Base-by-base conservation (phyloP, 2,888 invertebrate species). In the Bombylius discolor region DNA sequence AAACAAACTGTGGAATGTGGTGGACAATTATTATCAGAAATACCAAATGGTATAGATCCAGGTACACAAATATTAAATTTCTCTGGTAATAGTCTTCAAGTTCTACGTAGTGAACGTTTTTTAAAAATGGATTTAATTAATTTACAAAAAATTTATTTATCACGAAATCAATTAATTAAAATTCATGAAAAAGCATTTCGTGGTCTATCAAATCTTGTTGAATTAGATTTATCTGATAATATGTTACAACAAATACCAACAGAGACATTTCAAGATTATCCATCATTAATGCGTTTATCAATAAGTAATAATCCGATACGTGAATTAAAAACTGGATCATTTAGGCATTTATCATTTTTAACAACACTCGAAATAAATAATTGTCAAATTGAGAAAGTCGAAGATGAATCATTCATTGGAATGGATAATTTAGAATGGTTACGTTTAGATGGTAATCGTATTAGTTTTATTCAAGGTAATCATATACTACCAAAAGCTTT, bases 1-100 rank as follows among this genome's bases (percentile, higher is more conserved):
- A 94, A 94, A 69, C 86, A 91, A 69, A 88, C 89, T 62, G 91
- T 90, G 52, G 91, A 93, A 72, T 94, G 94, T 74, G 81, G 85
- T 52, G 84, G 86, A 60, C 85, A 86, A 68, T 84, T 83, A 55
- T 77, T 93, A 55, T 81, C 85, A 61, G 79, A 81, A 12, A 82
- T 93, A 57, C 93, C 93, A 4, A 82, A 82, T 64, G 83, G 85
- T 53, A 82, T 93, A 65, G 87, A 90, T 69, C 80, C 84, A 33
- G 87, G 86, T 66, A 92, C 92, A 1, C 91, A 92, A 77, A 92
- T 93, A 45, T 77, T 93, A 55, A 89, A 92, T 71, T 83, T 93
- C 67, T 81, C 86, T 46, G 87, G 86, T 53, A 94, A 93, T 74
- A 85, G 87, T 65, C 76, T 94, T 61, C 84, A 87, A 73, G 82